These are phyloP conservation scores for Drosophila atripex DNA, from an alignment of 2,888 invertebrate genomes.

Conservation along the genomic window DNA sequence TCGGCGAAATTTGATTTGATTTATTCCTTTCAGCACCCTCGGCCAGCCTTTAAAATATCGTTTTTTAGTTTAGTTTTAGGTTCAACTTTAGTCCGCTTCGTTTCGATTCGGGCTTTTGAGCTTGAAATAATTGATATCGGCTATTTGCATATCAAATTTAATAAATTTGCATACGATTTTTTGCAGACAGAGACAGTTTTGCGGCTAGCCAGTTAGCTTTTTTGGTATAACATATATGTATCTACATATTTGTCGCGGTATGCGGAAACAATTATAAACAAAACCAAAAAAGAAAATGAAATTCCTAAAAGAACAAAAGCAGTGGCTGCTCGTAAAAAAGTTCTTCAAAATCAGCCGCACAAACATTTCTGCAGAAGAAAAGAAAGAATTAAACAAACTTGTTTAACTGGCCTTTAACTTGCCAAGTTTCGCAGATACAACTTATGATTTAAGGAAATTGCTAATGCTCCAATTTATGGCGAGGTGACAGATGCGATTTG, in stretches of 20 bases:
- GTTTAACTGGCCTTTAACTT: conserved; percentile 59
- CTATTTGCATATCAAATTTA: conserved; percentile 65
- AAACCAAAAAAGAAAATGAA: conserved; percentile 8
- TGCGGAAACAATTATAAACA: conserved; percentile 66
- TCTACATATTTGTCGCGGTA: conserved; percentile 49
- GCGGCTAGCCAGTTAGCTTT: conserved; percentile 26
- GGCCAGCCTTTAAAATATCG: conserved; percentile 59
- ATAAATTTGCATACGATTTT: conserved; percentile 65
- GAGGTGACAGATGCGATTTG: conserved; percentile 40
- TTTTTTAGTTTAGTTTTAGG: conserved; percentile 49
- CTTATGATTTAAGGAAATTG: conserved; percentile 60
- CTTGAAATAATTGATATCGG: conserved; percentile 69
- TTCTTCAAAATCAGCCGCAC: conserved; percentile 63
- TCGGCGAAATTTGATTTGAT: conserved; percentile 64
- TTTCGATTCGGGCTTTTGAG: conserved; percentile 19
- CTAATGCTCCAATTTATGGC: conserved; percentile 76
- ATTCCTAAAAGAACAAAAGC: conserved; percentile 20
- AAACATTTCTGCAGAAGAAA: conserved; percentile 72
- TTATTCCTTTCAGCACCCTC: conserved; percentile 60
- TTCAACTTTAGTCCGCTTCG: conserved; percentile 31
- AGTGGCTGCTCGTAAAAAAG: conserved; percentile 49
- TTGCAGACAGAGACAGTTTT: conserved; percentile 32
- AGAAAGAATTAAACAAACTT: conserved; percentile 66
- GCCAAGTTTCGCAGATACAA: conserved; percentile 57
- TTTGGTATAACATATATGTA: conserved; percentile 26